A percentile compares a stretch with the other conserved stretches of the same genome.
These are phyloP conservation scores for Bimastos eiseni DNA, from an alignment of 2,888 invertebrate genomes.

Conservation along the genomic window DNA sequence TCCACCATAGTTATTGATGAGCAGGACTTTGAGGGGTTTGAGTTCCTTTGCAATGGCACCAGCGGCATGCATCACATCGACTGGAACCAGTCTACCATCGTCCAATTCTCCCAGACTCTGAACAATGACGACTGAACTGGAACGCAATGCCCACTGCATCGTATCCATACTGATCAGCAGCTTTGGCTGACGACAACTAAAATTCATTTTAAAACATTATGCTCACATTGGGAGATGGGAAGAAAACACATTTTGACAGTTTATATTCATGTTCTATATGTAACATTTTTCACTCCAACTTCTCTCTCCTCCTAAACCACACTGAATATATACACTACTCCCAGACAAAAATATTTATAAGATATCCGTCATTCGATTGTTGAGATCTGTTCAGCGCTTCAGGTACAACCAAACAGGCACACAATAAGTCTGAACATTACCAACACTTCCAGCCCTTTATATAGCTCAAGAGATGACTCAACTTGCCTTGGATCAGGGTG, in stretches of 20 bases:
- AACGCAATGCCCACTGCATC: background rate
- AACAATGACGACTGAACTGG: background rate
- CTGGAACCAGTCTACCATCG: constrained; percentile 13
- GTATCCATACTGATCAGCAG: background rate
- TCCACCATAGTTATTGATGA: constrained; percentile 16
- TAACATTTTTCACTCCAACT: background rate
- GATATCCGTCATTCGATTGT: background rate
- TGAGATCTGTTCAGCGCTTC: background rate
- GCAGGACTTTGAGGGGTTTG: background rate
- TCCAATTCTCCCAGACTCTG: background rate
- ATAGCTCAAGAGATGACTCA: background rate
- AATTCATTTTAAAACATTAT: background rate
- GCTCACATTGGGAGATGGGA: background rate
- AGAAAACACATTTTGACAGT: background rate
- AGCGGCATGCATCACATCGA: background rate
- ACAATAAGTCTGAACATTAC: background rate
- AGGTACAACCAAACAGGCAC: background rate
- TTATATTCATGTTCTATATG: background rate
- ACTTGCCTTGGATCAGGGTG: background rate
- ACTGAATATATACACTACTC: no score
- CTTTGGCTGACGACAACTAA: background rate
- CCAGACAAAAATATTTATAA: background rate
- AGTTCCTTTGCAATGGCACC: constrained; percentile 20
- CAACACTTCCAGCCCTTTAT: background rate
- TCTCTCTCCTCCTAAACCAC: background rate